phyloP scores from a whole-genome alignment of 2,888 invertebrate genomes.

The Thysanoteuthis rhombus region DNA sequence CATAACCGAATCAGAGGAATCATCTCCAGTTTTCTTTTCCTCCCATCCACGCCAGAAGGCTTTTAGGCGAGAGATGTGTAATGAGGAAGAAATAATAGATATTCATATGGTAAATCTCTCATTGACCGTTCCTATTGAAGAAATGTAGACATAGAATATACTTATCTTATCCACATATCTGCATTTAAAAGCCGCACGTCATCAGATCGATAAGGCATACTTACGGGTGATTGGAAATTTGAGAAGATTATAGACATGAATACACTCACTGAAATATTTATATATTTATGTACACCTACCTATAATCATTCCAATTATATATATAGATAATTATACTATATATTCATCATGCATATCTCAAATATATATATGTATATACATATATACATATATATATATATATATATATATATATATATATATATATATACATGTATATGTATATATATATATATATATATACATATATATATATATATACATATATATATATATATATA shows the following conservation, averaged over 20 bases:
- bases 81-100: background rate
- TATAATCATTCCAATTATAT: too few relatives aligned
- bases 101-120: background rate
- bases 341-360: too few relatives aligned
- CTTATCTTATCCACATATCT: background rate
- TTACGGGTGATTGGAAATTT: background rate
- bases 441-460: background rate
- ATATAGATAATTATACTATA: too few relatives aligned
- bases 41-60: background rate
- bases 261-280: background rate
- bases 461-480: too few relatives aligned
- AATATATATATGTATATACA: too few relatives aligned
- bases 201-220: background rate
- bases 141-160: background rate
- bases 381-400: too few relatives aligned
- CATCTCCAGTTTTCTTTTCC: background rate
- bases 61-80: background rate
- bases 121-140: background rate
- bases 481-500: too few relatives aligned
- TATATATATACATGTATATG: too few relatives aligned
- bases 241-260: background rate
- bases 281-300: too few relatives aligned
- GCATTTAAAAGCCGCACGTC: background rate
- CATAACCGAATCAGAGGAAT: background rate
- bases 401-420: too few relatives aligned